These are phyloP conservation scores for Clarias batrachus DNA, from an alignment of 2,113 vertebrate species.

Conservation along the genomic window DNA sequence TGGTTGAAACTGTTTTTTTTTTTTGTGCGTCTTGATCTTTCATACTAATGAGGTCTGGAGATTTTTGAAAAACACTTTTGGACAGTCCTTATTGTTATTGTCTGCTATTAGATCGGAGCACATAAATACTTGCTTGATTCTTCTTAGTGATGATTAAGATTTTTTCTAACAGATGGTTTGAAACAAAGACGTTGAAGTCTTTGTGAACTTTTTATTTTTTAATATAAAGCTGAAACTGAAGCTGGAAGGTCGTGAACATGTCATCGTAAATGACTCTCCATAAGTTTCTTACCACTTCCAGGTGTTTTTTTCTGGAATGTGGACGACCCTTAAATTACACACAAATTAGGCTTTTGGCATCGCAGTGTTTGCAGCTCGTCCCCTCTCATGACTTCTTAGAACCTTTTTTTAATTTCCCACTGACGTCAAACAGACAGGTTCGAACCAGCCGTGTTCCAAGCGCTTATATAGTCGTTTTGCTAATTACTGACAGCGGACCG, in stretches of 20 bases:
- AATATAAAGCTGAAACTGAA: neutral
- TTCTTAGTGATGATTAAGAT: neutral
- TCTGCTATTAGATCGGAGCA: neutral
- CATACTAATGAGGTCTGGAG: no score
- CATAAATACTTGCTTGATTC: neutral
- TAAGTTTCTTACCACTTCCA: neutral
- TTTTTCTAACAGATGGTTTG: neutral
- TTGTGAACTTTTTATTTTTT: neutral
- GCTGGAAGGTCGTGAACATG: neutral
- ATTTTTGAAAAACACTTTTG: neutral
- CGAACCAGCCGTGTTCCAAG: neutral
- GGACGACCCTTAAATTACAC: neutral
- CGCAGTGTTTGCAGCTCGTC: neutral
- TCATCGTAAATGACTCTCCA: neutral
- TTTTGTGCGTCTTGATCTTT: neutral
- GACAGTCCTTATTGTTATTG: neutral
- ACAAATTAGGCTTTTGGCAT: neutral
- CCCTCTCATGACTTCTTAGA: neutral
- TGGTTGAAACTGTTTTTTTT: neutral
- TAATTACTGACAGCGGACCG: conserved; percentile 9
- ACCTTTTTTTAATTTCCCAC: neutral
- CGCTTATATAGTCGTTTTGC: neutral
- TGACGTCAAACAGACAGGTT: conserved; percentile 8
- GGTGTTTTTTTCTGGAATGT: neutral
- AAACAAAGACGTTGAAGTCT: neutral